Evolutionary conservation across 92 coral and sea anemone species (phyloP).

Genomic region (Porites cylindrica): DNA sequence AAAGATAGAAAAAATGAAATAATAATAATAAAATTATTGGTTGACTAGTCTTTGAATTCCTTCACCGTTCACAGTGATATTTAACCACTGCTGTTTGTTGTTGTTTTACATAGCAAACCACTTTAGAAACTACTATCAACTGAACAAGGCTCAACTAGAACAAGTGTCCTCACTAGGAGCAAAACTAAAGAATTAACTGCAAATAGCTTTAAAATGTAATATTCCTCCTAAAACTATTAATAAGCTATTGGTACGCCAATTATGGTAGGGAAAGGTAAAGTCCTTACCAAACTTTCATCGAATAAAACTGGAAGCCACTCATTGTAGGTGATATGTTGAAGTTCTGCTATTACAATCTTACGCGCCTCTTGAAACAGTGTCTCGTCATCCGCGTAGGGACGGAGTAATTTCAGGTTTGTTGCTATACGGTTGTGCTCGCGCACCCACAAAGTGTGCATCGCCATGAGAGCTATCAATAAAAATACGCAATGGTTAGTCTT

Average conservation of each 20-base stretch:
- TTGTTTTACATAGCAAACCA: no score
- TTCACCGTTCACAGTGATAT: no score
- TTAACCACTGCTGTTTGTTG: no score
- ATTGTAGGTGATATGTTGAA: conserved; percentile 73
- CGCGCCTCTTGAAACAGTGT: conserved; percentile 66
- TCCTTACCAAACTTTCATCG: conserved; percentile 31
- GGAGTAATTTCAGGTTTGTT: conserved; percentile 28
- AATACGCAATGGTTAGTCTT: neutral
- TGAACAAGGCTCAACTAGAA: no score
- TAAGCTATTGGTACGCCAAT: neutral
- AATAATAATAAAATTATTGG: no score
- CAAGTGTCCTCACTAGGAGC: no score
- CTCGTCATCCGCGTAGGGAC: conserved; percentile 40
- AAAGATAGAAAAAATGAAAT: no score
- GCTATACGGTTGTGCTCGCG: conserved; percentile 81
- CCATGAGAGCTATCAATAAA: conserved; percentile 37
- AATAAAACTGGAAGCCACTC: conserved; percentile 62
- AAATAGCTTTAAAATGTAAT: neutral
- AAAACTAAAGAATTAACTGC: no score
- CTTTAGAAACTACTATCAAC: no score
- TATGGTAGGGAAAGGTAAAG: neutral
- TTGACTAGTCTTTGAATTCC: no score
- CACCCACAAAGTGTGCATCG: conserved; percentile 69
- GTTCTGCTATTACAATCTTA: conserved; percentile 61
- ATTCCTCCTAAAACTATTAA: neutral